Conservation (phyloP, 2,113 vertebrate species). For the Phalacrocorax pelagicus region DNA sequence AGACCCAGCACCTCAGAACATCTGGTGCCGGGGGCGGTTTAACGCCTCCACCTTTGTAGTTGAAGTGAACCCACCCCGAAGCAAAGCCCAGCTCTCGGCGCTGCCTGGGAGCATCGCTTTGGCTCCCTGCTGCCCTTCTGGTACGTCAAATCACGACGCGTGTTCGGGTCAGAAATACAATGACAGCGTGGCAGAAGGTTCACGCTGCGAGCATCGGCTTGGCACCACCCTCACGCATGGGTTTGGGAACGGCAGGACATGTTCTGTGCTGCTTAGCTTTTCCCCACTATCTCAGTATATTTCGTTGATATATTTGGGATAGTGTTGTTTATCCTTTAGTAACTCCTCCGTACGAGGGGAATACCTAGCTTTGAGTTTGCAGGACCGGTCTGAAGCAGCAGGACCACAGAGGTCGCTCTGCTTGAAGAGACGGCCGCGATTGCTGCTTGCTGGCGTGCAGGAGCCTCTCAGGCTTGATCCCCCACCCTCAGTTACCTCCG, state of each 20-base stretch:
- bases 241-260: not conserved
- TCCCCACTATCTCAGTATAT: fast-evolving
- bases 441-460: not conserved
- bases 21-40: not conserved
- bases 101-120: not conserved
- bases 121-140: not conserved
- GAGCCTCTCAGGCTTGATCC: not conserved
- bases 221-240: fast-evolving
- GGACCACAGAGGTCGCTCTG: not conserved
- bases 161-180: not conserved
- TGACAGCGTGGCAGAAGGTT: not conserved
- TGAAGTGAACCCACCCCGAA: not conserved
- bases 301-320: not conserved
- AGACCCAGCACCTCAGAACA: not conserved
- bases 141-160: fast-evolving
- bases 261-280: not conserved
- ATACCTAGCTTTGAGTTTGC: not conserved
- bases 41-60: too few relatives aligned
- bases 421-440: fast-evolving
- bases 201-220: not conserved
- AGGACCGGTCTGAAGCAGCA: fast-evolving
- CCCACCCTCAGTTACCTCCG: not conserved
- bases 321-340: not conserved
- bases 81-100: not conserved
- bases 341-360: not conserved